A percentile compares a stretch with the other conserved stretches of the same genome.
These are phyloP conservation scores for Salticus scenicus DNA, from an alignment of 2,888 invertebrate species.

Conservation along the genomic window DNA sequence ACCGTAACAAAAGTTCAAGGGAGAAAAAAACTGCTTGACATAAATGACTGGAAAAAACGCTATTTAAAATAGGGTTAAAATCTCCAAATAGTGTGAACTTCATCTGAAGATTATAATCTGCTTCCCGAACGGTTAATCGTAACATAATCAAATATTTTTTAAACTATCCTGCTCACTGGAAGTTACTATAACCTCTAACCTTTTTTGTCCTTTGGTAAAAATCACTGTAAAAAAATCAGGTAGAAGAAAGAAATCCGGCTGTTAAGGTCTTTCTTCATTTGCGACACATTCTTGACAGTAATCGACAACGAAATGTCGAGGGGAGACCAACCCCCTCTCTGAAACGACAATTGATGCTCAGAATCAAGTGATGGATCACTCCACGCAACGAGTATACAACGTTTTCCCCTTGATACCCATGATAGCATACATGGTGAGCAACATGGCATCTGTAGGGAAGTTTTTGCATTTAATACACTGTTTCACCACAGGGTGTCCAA, in stretches of 20 bases:
- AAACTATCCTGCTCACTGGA: neutral
- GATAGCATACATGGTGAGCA: slow-evolving; percentile 31
- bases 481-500: slow-evolving; percentile 57
- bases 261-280: slow-evolving; percentile 43
- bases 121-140: neutral
- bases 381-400: slow-evolving; percentile 19
- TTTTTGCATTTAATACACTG: slow-evolving; percentile 59
- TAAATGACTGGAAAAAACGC: too few species aligned
- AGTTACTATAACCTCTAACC: slow-evolving; percentile 29
- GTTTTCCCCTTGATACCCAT: slow-evolving; percentile 43
- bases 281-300: slow-evolving; percentile 47
- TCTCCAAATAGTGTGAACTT: neutral
- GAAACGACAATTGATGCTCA: slow-evolving; percentile 40
- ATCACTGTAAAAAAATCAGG: slow-evolving; percentile 11
- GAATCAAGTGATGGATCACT: slow-evolving; percentile 55
- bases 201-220: slow-evolving; percentile 21
- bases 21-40: too few species aligned
- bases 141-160: neutral
- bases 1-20: too few species aligned
- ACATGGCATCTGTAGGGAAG: slow-evolving; percentile 44
- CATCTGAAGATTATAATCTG: too few species aligned
- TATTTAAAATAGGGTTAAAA: neutral
- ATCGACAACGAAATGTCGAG: slow-evolving; percentile 53
- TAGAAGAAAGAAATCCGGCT: slow-evolving; percentile 8
- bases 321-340: slow-evolving; percentile 48